Conservation (phyloP, 2,113 vertebrate species). For the Sialia sialis region DNA sequence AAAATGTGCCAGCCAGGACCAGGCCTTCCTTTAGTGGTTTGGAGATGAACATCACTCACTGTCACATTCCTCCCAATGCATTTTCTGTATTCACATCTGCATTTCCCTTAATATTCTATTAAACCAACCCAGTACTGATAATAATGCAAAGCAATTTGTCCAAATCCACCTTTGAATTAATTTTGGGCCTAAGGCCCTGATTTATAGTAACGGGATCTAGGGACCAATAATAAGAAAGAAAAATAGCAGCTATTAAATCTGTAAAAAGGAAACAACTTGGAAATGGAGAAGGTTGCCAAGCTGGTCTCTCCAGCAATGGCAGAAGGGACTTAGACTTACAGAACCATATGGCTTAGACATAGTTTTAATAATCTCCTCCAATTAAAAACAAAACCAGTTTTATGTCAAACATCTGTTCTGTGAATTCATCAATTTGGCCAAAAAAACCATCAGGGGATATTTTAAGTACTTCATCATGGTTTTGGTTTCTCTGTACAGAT, state of each 20-base stretch:
- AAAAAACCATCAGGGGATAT: background rate
- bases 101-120: background rate
- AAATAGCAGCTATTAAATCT: constrained; percentile 44
- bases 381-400: constrained; percentile 56
- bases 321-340: constrained; percentile 2
- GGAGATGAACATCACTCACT: background rate
- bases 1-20: background rate
- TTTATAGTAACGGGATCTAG: background rate
- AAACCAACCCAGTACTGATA: background rate
- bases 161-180: constrained; percentile 12
- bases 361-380: constrained; percentile 55
- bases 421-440: background rate
- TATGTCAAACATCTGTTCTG: constrained; percentile 53
- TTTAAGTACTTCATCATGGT: background rate
- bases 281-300: constrained; percentile 28
- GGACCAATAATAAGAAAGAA: constrained; percentile 36
- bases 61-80: fast-evolving
- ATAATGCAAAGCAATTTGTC: background rate
- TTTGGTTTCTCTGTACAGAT: constrained; percentile 8
- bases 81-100: background rate
- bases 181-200: background rate
- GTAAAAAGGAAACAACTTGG: background rate
- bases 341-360: constrained; percentile 29
- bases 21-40: background rate
- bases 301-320: constrained; percentile 13